Evolutionary conservation across 2,888 invertebrate genomes (phyloP).

Genomic region (Lasioglossum marginatum): DNA sequence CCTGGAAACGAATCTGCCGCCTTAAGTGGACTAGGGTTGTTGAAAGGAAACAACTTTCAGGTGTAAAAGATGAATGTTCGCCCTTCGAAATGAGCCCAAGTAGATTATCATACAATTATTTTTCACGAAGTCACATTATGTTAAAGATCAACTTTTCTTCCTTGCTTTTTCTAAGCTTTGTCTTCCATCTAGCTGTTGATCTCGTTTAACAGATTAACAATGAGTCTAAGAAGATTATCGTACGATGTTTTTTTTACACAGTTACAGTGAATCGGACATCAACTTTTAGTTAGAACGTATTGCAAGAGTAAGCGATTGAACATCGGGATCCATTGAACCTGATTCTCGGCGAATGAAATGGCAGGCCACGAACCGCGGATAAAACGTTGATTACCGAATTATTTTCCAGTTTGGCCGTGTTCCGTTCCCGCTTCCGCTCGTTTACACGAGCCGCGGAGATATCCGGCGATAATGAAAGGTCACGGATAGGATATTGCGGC

Average conservation of each 20-base stretch:
- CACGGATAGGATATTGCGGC: constrained; percentile 3
- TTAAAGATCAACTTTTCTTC: too few relatives aligned
- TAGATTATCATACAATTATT: too few relatives aligned
- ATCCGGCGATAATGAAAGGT: constrained; percentile 42
- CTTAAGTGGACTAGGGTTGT: too few relatives aligned
- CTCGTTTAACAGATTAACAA: neutral
- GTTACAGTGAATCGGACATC: too few relatives aligned
- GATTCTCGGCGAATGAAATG: constrained; percentile 41
- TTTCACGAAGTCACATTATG: too few relatives aligned
- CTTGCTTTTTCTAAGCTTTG: neutral
- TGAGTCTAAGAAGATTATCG: too few relatives aligned
- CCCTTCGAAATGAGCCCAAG: too few relatives aligned
- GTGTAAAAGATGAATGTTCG: too few relatives aligned
- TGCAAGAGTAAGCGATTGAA: neutral
- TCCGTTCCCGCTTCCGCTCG: neutral
- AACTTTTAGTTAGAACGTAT: too few relatives aligned
- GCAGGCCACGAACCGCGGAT: constrained; percentile 27
- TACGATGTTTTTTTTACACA: too few relatives aligned
- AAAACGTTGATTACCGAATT: constrained; percentile 53
- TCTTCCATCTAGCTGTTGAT: neutral
- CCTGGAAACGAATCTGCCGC: too few relatives aligned
- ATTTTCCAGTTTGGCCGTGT: constrained; percentile 27
- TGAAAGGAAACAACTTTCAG: too few relatives aligned
- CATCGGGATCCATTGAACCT: neutral
- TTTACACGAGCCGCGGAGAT: neutral